Conservation (phyloP, 2,888 invertebrate genomes). For the Heliconius ismenius region DNA sequence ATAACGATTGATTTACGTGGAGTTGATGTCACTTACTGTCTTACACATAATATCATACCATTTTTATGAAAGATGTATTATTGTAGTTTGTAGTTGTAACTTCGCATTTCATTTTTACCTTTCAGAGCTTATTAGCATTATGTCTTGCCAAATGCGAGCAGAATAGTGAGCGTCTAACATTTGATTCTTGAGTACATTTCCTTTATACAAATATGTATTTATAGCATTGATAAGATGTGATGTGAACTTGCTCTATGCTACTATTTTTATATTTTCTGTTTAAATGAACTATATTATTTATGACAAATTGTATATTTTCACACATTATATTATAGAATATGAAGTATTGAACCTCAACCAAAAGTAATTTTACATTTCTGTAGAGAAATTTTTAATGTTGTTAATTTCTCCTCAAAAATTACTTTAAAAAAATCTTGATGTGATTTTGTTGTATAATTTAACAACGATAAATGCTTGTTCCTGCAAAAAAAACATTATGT, state of each 20-base stretch:
- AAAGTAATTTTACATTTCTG: background rate
- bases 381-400: background rate
- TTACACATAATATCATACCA: conserved; percentile 17
- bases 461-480: conserved; percentile 24
- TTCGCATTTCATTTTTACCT: conserved; percentile 27
- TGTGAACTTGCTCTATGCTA: background rate
- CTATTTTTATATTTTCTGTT: conserved; percentile 2
- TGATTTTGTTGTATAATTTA: conserved; percentile 2
- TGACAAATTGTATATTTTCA: conserved; percentile 2
- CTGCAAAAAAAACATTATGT: background rate
- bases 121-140: conserved; percentile 16
- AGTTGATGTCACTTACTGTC: no score
- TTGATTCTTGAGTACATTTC: background rate
- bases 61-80: conserved; percentile 30
- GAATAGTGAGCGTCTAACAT: conserved; percentile 3
- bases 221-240: background rate
- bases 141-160: conserved; percentile 17
- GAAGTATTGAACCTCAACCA: background rate
- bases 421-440: background rate
- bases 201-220: background rate
- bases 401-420: background rate
- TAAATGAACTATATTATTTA: background rate
- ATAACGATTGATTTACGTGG: no score
- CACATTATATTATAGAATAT: background rate
- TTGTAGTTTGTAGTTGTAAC: conserved; percentile 30